These are phyloP conservation scores for Tachypleus tridentatus DNA, from an alignment of 1,140 invertebrate genomes.

Conservation along the genomic window DNA sequence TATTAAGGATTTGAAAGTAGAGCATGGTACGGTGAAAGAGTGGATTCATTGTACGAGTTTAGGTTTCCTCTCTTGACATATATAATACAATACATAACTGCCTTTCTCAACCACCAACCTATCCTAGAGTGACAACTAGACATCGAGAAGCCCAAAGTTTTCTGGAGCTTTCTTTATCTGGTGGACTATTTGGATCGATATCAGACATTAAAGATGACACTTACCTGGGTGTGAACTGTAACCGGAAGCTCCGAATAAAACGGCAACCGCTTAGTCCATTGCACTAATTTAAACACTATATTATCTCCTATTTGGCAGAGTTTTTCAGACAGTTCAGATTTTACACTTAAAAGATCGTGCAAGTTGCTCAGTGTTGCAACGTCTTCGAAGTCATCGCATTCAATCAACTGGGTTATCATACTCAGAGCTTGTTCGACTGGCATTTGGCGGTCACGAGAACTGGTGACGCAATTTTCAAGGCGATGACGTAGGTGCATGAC, in stretches of 20 bases:
- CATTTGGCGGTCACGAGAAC: slow-evolving; percentile 58
- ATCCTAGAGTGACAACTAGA: too few species aligned
- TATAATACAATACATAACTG: too few species aligned
- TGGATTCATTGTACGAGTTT: too few species aligned
- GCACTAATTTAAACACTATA: slow-evolving; percentile 91
- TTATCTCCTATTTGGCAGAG: slow-evolving; percentile 18
- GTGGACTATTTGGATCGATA: too few species aligned
- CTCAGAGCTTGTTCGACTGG: slow-evolving; percentile 9
- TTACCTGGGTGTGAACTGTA: slow-evolving; percentile 45
- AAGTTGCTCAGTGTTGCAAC: slow-evolving; percentile 59
- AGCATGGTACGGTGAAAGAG: too few species aligned
- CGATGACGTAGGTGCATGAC: slow-evolving; percentile 75
- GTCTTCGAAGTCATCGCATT: slow-evolving; percentile 90
- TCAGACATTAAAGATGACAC: neutral
- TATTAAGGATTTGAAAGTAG: too few species aligned
- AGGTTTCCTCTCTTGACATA: too few species aligned
- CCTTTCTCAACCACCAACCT: too few species aligned
- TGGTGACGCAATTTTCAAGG: slow-evolving; percentile 49
- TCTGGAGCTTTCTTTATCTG: too few species aligned
- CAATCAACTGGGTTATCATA: slow-evolving; percentile 46
- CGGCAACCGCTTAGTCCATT: slow-evolving; percentile 94
- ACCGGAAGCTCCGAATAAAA: slow-evolving; percentile 92
- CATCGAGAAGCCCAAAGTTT: too few species aligned
- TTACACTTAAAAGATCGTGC: slow-evolving; percentile 14
- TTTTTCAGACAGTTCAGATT: slow-evolving; percentile 12